A percentile compares a stretch with the other conserved stretches of the same genome.
phyloP scores from a whole-genome alignment of 2,797 vertebrate genomes.

The Chelmon rostratus region DNA sequence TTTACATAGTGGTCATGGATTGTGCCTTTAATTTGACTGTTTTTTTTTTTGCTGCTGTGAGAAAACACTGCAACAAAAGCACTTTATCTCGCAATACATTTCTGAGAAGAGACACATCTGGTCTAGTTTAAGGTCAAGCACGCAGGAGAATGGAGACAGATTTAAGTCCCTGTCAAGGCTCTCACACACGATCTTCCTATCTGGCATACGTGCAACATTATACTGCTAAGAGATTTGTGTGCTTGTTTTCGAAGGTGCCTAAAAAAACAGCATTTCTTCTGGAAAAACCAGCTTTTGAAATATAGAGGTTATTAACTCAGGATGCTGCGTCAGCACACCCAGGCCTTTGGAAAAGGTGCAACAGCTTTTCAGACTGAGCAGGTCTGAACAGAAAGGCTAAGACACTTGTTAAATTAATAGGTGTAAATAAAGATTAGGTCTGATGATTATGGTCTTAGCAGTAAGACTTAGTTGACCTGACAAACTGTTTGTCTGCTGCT shows the following conservation, averaged over 20 bases:
- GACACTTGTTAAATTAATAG: slow-evolving; percentile 25
- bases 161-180: slow-evolving; percentile 48
- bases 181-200: slow-evolving; percentile 12
- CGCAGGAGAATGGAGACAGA: slow-evolving; percentile 24
- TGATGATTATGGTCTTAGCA: slow-evolving; percentile 38
- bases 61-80: slow-evolving; percentile 26
- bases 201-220: slow-evolving; percentile 22
- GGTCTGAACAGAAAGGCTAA: slow-evolving; percentile 36
- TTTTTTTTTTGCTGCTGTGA: not conserved
- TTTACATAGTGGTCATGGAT: not conserved
- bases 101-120: slow-evolving; percentile 29
- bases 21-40: not conserved
- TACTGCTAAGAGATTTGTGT: not conserved
- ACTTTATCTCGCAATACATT: slow-evolving; percentile 31
- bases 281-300: slow-evolving; percentile 56
- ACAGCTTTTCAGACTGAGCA: slow-evolving; percentile 37
- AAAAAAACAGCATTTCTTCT: slow-evolving; percentile 28
- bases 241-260: slow-evolving; percentile 11
- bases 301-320: slow-evolving; percentile 44
- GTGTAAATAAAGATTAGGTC: slow-evolving; percentile 39
- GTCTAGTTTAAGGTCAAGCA: slow-evolving; percentile 23
- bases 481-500: slow-evolving; percentile 8
- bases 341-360: slow-evolving; percentile 13
- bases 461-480: slow-evolving; percentile 18
- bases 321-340: slow-evolving; percentile 41